Evolutionary conservation across 2,113 vertebrate species (phyloP).

Genomic region (Kryptolebias marmoratus): DNA sequence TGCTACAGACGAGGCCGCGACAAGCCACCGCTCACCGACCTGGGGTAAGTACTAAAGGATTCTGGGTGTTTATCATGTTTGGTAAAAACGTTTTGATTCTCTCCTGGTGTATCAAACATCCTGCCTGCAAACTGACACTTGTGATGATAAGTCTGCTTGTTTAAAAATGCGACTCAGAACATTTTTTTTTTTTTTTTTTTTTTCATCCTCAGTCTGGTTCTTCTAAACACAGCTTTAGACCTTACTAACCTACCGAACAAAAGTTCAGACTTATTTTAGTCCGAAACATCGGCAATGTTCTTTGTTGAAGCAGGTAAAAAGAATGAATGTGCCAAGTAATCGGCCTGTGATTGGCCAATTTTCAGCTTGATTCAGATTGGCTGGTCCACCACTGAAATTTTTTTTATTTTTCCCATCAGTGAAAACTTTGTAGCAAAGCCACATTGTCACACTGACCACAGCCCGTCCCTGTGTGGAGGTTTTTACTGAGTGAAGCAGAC

Average conservation of each 20-base stretch:
- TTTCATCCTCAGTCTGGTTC: neutral
- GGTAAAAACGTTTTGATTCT: neutral
- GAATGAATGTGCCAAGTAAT: too few relatives aligned
- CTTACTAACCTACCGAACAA: neutral
- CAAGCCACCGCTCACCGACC: conserved; percentile 94
- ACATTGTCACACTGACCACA: too few relatives aligned
- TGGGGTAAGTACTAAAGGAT: conserved; percentile 85
- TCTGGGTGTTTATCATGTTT: neutral
- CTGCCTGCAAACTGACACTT: neutral
- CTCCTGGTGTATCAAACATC: neutral
- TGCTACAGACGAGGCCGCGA: conserved; percentile 94
- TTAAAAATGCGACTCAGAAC: too few relatives aligned
- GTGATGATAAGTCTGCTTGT: neutral
- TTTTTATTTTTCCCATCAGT: too few relatives aligned
- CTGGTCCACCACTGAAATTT: too few relatives aligned
- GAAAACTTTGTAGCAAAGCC: neutral
- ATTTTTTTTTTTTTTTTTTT: neutral
- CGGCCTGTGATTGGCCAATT: too few relatives aligned
- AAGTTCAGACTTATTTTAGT: too few relatives aligned
- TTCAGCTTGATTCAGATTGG: too few relatives aligned
- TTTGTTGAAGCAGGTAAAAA: too few relatives aligned
- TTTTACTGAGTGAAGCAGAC: too few relatives aligned
- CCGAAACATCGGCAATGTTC: too few relatives aligned
- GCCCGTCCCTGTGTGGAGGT: too few relatives aligned
- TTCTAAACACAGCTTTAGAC: neutral